Conservation (phyloP, 1,140 invertebrate species). For the Dolichoris vasculosae region DNA sequence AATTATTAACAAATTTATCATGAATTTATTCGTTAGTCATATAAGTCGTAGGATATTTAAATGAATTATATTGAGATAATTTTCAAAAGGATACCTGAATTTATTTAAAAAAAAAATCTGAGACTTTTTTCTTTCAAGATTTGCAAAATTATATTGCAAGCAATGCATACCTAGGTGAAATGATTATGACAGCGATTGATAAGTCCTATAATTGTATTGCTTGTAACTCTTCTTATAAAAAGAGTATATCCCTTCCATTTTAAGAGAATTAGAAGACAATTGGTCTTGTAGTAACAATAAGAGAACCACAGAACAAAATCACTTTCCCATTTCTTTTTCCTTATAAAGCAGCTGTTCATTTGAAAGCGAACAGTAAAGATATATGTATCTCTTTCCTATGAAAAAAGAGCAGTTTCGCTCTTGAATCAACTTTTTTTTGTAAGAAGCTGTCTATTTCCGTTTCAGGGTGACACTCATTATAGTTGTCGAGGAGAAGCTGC, state of each 20-base stretch:
- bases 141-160: constrained; percentile 12
- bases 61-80: too few relatives aligned
- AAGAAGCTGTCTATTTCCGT: constrained; percentile 14
- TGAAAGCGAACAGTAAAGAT: constrained; percentile 47
- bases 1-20: too few relatives aligned
- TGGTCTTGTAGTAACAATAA: constrained; percentile 54
- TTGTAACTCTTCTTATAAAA: constrained; percentile 55
- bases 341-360: constrained; percentile 54
- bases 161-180: neutral
- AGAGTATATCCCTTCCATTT: constrained; percentile 56
- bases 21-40: too few relatives aligned
- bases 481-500: neutral
- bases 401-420: constrained; percentile 43
- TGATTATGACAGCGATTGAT: neutral
- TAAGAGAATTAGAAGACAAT: constrained; percentile 56
- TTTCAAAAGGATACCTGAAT: too few relatives aligned
- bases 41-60: too few relatives aligned
- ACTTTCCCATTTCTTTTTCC: constrained; percentile 66
- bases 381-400: constrained; percentile 1
- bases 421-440: constrained; percentile 35
- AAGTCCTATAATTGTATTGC: constrained; percentile 26
- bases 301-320: constrained; percentile 63
- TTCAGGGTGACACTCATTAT: constrained; percentile 15
- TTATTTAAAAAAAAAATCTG: neutral
- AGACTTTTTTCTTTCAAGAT: neutral